phyloP scores from a whole-genome alignment of 2,888 invertebrate genomes.

The Steinernema carpocapsae region DNA sequence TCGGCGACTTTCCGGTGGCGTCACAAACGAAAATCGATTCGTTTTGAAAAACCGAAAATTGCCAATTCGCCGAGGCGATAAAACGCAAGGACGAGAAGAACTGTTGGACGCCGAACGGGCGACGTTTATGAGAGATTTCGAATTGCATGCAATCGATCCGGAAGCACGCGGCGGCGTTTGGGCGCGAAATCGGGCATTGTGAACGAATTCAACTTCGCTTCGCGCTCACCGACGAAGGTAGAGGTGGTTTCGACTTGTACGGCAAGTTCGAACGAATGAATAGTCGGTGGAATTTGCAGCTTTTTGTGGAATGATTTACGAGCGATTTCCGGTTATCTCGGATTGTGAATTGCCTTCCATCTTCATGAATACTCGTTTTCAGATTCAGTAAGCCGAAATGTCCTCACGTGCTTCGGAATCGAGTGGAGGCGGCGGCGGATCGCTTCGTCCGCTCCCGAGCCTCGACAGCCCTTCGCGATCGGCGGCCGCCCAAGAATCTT shows the following conservation, averaged over 20 bases:
- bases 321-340: too few relatives aligned
- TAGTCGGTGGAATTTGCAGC: too few relatives aligned
- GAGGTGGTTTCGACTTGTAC: too few relatives aligned
- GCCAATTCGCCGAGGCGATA: not conserved
- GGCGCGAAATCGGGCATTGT: conserved; percentile 20
- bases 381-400: not conserved
- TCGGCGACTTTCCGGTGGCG: not conserved
- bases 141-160: too few relatives aligned
- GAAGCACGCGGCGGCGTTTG: not conserved
- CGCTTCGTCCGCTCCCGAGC: conserved; percentile 30
- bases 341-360: not conserved
- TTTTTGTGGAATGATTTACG: too few relatives aligned
- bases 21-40: not conserved
- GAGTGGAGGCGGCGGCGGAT: not conserved
- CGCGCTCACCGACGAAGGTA: not conserved
- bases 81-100: not conserved
- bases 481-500: not conserved
- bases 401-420: conserved; percentile 3
- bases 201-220: not conserved
- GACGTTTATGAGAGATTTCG: not conserved
- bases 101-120: not conserved
- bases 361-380: not conserved
- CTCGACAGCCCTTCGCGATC: conserved; percentile 25
- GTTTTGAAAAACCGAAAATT: not conserved
- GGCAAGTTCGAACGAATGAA: too few relatives aligned